A percentile compares a stretch with the other conserved stretches of the same genome.
These are phyloP conservation scores for Galagoides demidoff DNA, from an alignment of 2,797 vertebrate species.

Conservation along the genomic window DNA sequence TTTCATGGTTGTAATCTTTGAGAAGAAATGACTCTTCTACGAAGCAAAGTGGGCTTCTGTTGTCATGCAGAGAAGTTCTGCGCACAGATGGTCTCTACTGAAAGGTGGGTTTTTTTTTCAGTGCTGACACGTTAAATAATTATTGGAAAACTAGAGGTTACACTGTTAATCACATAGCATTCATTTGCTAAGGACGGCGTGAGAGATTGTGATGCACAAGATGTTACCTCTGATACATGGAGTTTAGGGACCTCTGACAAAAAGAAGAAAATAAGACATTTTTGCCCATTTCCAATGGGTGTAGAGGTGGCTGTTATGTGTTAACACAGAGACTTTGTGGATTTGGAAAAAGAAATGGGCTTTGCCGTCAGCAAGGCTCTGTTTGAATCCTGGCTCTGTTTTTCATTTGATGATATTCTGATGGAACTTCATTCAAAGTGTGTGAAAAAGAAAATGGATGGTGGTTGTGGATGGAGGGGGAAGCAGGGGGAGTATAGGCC, in stretches of 20 bases:
- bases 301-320: neutral
- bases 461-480: neutral
- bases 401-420: neutral
- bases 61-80: neutral
- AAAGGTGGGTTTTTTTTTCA: neutral
- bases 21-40: slow-evolving; percentile 1
- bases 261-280: neutral
- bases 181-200: slow-evolving; percentile 32
- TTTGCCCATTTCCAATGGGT: neutral
- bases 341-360: neutral
- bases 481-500: neutral
- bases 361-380: neutral
- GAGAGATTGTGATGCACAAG: neutral
- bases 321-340: neutral
- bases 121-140: neutral
- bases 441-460: neutral
- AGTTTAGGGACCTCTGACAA: neutral
- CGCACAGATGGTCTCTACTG: neutral
- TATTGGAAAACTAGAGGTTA: neutral
- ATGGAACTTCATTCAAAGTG: neutral
- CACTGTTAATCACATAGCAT: neutral
- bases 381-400: neutral
- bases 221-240: neutral
- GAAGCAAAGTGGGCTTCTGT: neutral
- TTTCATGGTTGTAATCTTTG: neutral